phyloP scores from a whole-genome alignment of 2,888 invertebrate species.

The Synanthedon formicaeformis region DNA sequence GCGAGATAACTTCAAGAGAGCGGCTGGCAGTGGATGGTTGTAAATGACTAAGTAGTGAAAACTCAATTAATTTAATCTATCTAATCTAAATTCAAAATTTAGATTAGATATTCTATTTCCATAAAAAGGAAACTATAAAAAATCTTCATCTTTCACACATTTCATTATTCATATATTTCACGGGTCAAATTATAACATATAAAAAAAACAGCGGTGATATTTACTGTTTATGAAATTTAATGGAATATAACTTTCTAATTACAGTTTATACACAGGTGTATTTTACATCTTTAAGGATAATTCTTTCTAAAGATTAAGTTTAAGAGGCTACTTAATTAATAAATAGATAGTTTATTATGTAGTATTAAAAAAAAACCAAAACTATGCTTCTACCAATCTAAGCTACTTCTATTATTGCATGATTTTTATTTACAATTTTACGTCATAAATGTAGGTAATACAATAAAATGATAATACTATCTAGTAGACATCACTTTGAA shows the following conservation, averaged over 20 bases:
- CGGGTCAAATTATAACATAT: no score
- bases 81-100: no score
- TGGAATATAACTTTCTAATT: constrained; percentile 65
- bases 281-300: constrained; percentile 45
- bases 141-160: no score
- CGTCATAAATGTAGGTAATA: background rate
- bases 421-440: constrained; percentile 49
- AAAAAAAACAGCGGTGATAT: background rate
- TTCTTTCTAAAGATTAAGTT: constrained; percentile 26
- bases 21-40: no score
- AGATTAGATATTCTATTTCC: no score
- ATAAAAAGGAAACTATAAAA: no score
- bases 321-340: constrained; percentile 45
- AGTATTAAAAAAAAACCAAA: constrained; percentile 23
- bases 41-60: no score
- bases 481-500: constrained; percentile 34
- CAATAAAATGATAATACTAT: background rate
- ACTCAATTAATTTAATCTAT: no score
- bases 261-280: constrained; percentile 64
- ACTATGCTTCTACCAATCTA: constrained; percentile 38
- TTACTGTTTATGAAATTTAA: constrained; percentile 62
- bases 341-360: constrained; percentile 12
- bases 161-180: no score
- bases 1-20: no score
- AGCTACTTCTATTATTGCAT: constrained; percentile 61